These are phyloP conservation scores for Dicrostonyx torquatus DNA, from an alignment of 2,797 vertebrate genomes.

Conservation along the genomic window DNA sequence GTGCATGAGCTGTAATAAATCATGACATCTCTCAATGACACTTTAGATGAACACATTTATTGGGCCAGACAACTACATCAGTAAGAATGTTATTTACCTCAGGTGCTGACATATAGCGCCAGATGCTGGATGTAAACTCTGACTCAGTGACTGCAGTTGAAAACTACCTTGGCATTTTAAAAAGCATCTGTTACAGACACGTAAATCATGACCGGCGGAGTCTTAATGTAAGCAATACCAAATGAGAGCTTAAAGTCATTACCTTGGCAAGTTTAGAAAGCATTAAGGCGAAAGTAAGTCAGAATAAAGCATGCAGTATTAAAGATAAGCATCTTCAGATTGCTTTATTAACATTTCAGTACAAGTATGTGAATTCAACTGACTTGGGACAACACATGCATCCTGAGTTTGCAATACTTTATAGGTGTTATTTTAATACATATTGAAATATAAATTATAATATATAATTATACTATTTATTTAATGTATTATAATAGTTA, in stretches of 20 bases:
- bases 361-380: not conserved
- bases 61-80: conserved; percentile 92
- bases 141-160: conserved; percentile 82
- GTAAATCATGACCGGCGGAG: conserved; percentile 40
- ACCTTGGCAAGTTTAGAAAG: conserved; percentile 25
- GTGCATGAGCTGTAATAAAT: conserved; percentile 90
- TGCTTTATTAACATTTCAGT: not conserved
- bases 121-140: conserved; percentile 89
- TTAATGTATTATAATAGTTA: not conserved
- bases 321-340: not conserved
- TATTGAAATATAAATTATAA: not conserved
- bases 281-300: not conserved
- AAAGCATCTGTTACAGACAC: conserved; percentile 83
- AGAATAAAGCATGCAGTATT: not conserved
- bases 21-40: conserved; percentile 90
- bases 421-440: not conserved
- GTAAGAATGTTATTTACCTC: conserved; percentile 89
- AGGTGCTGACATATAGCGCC: conserved; percentile 86
- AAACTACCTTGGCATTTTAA: conserved; percentile 86
- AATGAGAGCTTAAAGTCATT: conserved; percentile 37
- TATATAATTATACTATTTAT: not conserved
- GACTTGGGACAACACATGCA: not conserved
- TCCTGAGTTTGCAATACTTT: not conserved
- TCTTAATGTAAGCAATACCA: not conserved
- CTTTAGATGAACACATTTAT: conserved; percentile 92